Evolutionary conservation across 2,888 invertebrate species (phyloP).

Genomic region (Dynastes grantii): DNA sequence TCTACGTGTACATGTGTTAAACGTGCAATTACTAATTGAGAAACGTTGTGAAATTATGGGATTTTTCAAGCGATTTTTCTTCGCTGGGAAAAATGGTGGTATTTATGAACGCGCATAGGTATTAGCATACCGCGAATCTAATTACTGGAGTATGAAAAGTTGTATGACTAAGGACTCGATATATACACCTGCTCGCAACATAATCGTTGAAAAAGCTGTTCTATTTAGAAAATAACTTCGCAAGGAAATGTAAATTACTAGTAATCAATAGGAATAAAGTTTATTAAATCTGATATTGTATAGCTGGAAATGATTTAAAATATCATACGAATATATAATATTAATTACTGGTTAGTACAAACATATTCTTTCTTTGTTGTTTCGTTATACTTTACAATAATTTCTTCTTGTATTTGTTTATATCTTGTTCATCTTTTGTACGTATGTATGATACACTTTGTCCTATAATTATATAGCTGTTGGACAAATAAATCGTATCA

Average conservation of each 20-base stretch:
- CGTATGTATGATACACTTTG: too few relatives aligned
- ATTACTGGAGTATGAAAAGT: slow-evolving; percentile 21
- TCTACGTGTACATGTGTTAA: slow-evolving; percentile 34
- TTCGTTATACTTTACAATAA: too few relatives aligned
- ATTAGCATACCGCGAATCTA: slow-evolving; percentile 29
- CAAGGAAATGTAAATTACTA: background rate
- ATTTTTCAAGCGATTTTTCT: slow-evolving; percentile 13
- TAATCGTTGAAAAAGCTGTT: slow-evolving; percentile 24
- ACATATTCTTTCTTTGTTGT: too few relatives aligned
- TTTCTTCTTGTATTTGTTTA: too few relatives aligned
- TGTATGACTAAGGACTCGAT: slow-evolving; percentile 15
- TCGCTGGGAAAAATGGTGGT: slow-evolving; percentile 2
- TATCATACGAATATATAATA: too few relatives aligned
- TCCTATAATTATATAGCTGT: too few relatives aligned
- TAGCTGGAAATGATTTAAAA: too few relatives aligned
- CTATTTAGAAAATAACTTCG: slow-evolving; percentile 10
- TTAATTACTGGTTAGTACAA: too few relatives aligned
- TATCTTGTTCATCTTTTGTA: too few relatives aligned
- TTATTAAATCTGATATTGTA: too few relatives aligned
- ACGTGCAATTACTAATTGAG: slow-evolving; percentile 40
- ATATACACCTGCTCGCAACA: slow-evolving; percentile 18
- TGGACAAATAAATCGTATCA: too few relatives aligned
- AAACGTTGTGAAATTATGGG: slow-evolving; percentile 35
- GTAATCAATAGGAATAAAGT: background rate
- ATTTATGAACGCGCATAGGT: slow-evolving; percentile 16